phyloP scores from a whole-genome alignment of 2,888 invertebrate genomes.

The Calameuta pallipes region DNA sequence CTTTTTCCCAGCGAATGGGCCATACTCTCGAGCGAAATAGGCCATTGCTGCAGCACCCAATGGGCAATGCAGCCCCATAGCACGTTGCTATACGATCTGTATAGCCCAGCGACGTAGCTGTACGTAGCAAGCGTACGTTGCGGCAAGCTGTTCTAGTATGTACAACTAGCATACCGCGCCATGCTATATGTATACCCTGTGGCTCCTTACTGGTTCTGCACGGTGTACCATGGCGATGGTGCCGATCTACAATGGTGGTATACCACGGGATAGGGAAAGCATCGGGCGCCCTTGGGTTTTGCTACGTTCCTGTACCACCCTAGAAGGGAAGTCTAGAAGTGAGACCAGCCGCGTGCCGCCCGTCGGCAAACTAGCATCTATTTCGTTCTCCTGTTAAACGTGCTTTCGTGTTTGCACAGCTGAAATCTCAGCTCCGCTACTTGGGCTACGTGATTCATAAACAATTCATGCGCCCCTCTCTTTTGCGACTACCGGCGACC shows the following conservation, averaged over 20 bases:
- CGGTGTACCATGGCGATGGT: conserved; percentile 30
- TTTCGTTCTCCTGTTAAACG: conserved; percentile 52
- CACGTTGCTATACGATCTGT: neutral
- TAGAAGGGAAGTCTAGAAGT: conserved; percentile 32
- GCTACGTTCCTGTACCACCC: conserved; percentile 19
- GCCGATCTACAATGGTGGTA: conserved; percentile 30
- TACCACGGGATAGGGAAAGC: conserved; percentile 19
- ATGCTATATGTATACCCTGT: conserved; percentile 6
- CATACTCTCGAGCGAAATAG: conserved; percentile 59
- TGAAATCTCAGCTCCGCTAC: conserved; percentile 54
- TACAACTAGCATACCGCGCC: neutral
- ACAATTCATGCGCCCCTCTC: conserved; percentile 44
- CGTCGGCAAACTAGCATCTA: conserved; percentile 40
- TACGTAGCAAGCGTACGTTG: neutral
- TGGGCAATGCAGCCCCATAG: conserved; percentile 49
- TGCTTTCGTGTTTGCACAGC: conserved; percentile 41
- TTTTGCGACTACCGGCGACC: conserved; percentile 20
- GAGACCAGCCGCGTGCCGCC: conserved; percentile 42
- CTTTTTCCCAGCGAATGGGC: conserved; percentile 53
- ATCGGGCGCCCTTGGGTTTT: conserved; percentile 8
- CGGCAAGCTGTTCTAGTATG: neutral
- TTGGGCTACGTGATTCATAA: conserved; percentile 57
- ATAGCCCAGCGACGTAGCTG: conserved; percentile 23
- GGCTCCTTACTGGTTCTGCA: conserved; percentile 11
- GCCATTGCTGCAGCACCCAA: conserved; percentile 58